These are phyloP conservation scores for Agrotis clavis DNA, from an alignment of 2,888 invertebrate genomes.

Conservation along the genomic window DNA sequence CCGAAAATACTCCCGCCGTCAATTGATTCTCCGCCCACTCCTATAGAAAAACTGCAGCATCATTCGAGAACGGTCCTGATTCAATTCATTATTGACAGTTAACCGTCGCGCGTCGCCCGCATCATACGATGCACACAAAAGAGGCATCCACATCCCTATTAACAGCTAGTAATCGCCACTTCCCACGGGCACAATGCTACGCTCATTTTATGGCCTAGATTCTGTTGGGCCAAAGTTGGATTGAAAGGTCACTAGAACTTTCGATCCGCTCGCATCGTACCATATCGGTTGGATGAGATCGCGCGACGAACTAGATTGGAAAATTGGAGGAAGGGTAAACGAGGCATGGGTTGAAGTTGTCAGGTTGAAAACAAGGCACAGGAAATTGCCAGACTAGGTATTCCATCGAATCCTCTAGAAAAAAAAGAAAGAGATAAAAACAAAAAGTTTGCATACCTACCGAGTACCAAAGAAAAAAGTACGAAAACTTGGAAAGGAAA, in stretches of 20 bases:
- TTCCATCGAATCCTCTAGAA: background rate
- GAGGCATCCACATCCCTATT: constrained; percentile 76
- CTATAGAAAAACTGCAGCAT: constrained; percentile 10
- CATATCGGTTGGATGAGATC: constrained; percentile 20
- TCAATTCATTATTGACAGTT: constrained; percentile 52
- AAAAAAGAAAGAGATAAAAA: no score
- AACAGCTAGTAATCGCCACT: constrained; percentile 60
- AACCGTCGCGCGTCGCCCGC: constrained; percentile 60
- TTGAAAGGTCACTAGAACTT: constrained; percentile 49
- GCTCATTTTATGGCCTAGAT: constrained; percentile 55
- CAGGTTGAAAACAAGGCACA: background rate
- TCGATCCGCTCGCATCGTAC: constrained; percentile 40
- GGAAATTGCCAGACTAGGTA: no score
- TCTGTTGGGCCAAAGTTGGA: constrained; percentile 41
- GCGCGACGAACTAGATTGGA: constrained; percentile 24
- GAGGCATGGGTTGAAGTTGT: background rate
- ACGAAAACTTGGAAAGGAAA: background rate
- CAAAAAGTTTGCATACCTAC: no score
- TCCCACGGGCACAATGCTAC: constrained; percentile 65
- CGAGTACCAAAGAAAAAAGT: background rate
- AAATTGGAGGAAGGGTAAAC: constrained; percentile 29
- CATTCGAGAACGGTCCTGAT: constrained; percentile 42
- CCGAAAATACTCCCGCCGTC: background rate
- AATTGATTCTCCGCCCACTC: background rate
- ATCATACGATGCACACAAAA: constrained; percentile 71